Evolutionary conservation across 2,113 vertebrate genomes (phyloP), one percentile per base, ranked within the genome.

Genomic region (Nibea albiflora): DNA sequence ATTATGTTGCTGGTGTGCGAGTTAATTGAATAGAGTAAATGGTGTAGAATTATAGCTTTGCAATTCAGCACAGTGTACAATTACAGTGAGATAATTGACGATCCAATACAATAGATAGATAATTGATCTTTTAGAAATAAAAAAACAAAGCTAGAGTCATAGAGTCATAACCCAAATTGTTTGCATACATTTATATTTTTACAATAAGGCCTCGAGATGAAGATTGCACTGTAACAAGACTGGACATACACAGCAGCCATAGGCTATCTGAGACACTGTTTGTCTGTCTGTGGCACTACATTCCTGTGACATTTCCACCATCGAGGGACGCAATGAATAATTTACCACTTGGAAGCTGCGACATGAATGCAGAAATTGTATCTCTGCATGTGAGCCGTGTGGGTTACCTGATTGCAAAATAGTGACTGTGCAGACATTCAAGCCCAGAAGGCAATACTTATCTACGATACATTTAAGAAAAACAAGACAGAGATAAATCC

Each of bases 271-370:
- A 86, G 84, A 73, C 63, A 3, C 35, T 86, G 84, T 90, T 81
- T 89, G 81, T 87, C 74, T 75, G 74, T 87, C 63, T 60, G 75
- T 68, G 69, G 53, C 49, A 49, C 24, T 49, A 54, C 56, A 42
- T 90, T 85, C 80, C 73, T 84, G 86, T 91, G 90, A 91, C 91
- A 94, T 93, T 93, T 92, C 85, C 89, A 82, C 74, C 86, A 85
- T 83, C 15, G 71, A 89, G 82, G 62, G 66, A 91, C 81, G 70
- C 73, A 26, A 88, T 94, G 92, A 94, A 94, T 92, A 91, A 94
- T 92, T 92, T 85, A 93, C 80, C 35, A 70, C 49, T 53, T 57
- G 63, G 80, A 89, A 84, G 80, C 83, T 53, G 79, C 47, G 50
- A 67, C 84, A 75, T 85, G 85, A 91, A 91, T 61, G 77, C 85